phyloP scores from a whole-genome alignment of 2,888 invertebrate genomes.

The Cosmopolites sordidus region DNA sequence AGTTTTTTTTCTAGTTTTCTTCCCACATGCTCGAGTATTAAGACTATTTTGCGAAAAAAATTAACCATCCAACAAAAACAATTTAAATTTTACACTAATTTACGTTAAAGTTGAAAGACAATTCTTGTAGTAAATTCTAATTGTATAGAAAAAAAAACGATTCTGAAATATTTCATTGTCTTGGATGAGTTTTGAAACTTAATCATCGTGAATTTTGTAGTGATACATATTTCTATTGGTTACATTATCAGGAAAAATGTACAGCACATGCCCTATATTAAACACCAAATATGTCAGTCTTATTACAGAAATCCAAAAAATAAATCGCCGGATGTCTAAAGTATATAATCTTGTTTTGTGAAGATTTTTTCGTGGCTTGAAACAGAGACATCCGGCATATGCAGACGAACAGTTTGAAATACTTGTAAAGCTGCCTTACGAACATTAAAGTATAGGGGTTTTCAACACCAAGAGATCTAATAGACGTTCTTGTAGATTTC shows the following conservation, averaged over 20 bases:
- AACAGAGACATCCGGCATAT: too few species aligned
- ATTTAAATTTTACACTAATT: conserved; percentile 3
- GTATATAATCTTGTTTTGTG: too few species aligned
- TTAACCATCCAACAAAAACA: neutral
- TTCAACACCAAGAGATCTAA: neutral
- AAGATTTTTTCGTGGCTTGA: too few species aligned
- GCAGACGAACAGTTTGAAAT: neutral
- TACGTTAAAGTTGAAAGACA: conserved; percentile 17
- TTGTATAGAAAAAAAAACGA: neutral
- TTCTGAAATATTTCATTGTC: neutral
- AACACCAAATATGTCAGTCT: conserved; percentile 39
- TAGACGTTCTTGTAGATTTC: too few species aligned
- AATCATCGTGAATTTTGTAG: too few species aligned
- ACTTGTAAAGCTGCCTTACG: conserved; percentile 1
- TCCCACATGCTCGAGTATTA: too few species aligned
- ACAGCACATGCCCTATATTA: conserved; percentile 13
- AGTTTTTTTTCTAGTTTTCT: too few species aligned
- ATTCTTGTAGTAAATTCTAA: conserved; percentile 2
- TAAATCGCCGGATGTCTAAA: too few species aligned
- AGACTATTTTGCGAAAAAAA: conserved; percentile 3
- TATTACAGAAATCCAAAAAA: conserved; percentile 34
- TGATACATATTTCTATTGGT: too few species aligned
- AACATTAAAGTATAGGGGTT: neutral
- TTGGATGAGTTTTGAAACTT: conserved; percentile 1
- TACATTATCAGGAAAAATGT: conserved; percentile 1